A percentile compares a stretch with the other conserved stretches of the same genome.
Conservation (phyloP, 2,888 invertebrate genomes). For the Ophion obscuratus region DNA sequence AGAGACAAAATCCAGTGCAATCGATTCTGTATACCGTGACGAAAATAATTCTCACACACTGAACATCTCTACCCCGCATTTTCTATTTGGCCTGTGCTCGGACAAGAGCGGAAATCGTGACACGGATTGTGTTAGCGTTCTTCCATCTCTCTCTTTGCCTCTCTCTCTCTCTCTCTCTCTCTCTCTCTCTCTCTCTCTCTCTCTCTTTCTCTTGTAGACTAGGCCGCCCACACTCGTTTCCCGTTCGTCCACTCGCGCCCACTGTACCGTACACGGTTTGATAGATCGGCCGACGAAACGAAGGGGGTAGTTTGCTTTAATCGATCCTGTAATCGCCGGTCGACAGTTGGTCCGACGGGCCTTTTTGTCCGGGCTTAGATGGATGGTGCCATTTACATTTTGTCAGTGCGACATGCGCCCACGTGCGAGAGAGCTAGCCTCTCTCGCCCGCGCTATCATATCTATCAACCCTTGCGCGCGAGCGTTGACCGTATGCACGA, state of each 20-base stretch:
- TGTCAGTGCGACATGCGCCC: constrained; percentile 83
- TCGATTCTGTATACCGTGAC: not conserved
- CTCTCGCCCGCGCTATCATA: constrained; percentile 80
- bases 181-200: constrained; percentile 5
- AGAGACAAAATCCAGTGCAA: not conserved
- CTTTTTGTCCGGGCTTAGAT: constrained; percentile 83
- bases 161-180: constrained; percentile 27
- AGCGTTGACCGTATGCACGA: constrained; percentile 43
- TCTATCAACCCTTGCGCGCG: constrained; percentile 79
- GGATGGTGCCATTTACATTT: constrained; percentile 84
- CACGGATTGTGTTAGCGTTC: constrained; percentile 43
- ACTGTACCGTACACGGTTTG: constrained; percentile 77
- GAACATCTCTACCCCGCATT: constrained; percentile 28
- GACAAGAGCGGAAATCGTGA: constrained; percentile 52
- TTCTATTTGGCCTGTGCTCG: constrained; percentile 30
- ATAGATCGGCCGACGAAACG: constrained; percentile 83
- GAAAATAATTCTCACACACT: not conserved
- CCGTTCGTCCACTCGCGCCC: constrained; percentile 68
- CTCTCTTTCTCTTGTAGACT: constrained; percentile 12
- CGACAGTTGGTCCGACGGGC: constrained; percentile 83
- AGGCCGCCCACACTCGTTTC: constrained; percentile 37
- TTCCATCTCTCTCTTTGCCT: not conserved
- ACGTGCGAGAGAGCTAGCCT: constrained; percentile 60
- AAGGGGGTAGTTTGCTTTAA: constrained; percentile 84
- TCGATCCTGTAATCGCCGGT: constrained; percentile 84